These are phyloP conservation scores for Heliconius hewitsoni DNA, from an alignment of 1,140 invertebrate genomes.

Conservation along the genomic window DNA sequence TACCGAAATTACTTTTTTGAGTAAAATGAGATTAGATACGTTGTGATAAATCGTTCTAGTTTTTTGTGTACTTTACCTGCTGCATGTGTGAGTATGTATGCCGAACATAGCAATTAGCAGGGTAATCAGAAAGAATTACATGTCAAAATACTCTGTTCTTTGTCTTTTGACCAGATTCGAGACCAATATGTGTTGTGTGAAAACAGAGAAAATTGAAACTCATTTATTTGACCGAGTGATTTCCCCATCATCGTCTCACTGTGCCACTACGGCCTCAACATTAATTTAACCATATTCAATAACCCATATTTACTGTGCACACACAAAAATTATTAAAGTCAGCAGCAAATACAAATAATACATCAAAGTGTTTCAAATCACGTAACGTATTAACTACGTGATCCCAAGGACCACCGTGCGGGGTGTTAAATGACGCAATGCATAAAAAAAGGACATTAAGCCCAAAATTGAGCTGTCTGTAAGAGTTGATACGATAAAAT, in stretches of 20 bases:
- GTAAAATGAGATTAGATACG: not conserved
- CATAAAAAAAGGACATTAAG: constrained; percentile 2
- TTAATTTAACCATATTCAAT: not conserved
- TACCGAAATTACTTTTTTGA: not conserved
- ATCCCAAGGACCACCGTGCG: not conserved
- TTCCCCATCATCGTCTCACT: no score
- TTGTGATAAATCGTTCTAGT: not conserved
- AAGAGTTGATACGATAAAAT: not conserved
- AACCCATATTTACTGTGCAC: not conserved
- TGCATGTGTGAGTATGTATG: not conserved
- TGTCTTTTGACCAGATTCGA: no score
- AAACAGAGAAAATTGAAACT: no score
- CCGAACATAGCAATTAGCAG: not conserved
- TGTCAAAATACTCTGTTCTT: not conserved
- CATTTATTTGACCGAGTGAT: no score
- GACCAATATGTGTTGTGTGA: no score
- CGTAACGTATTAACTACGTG: constrained; percentile 30
- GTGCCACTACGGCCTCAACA: not conserved
- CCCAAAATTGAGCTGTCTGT: not conserved
- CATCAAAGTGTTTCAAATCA: constrained; percentile 18
- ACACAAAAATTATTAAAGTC: not conserved
- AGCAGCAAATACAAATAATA: not conserved
- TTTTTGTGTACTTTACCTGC: not conserved
- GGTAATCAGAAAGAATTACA: not conserved
- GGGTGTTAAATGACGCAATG: constrained; percentile 8